These are phyloP conservation scores for Vombatus ursinus DNA, from an alignment of 2,113 vertebrate genomes.

Conservation along the genomic window DNA sequence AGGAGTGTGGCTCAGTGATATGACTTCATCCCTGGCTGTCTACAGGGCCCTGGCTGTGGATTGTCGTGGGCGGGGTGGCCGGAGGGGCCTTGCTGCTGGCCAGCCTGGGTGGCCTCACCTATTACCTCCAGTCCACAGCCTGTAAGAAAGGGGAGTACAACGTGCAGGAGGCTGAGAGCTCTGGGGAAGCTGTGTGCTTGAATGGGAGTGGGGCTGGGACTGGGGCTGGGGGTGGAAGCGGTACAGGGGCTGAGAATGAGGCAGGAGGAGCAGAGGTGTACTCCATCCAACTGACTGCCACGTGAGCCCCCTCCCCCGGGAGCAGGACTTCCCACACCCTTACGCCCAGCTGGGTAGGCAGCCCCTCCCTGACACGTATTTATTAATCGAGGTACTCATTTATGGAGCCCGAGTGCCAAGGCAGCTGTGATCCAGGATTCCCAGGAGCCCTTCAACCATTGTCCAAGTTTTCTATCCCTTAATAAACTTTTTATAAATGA, in stretches of 20 bases:
- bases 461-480: slow-evolving; percentile 55
- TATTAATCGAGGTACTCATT: slow-evolving; percentile 52
- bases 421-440: neutral
- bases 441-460: neutral
- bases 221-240: slow-evolving; percentile 22
- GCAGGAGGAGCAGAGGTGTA: slow-evolving; percentile 69
- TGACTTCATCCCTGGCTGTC: slow-evolving; percentile 28
- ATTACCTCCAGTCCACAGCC: slow-evolving; percentile 79
- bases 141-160: slow-evolving; percentile 82
- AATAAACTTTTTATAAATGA: slow-evolving; percentile 77
- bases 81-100: slow-evolving; percentile 75
- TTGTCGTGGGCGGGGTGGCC: slow-evolving; percentile 71
- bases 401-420: slow-evolving; percentile 54
- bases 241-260: slow-evolving; percentile 9
- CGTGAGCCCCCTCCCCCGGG: slow-evolving; percentile 41
- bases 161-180: slow-evolving; percentile 80
- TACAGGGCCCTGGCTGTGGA: slow-evolving; percentile 77
- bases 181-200: slow-evolving; percentile 76
- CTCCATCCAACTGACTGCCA: slow-evolving; percentile 75
- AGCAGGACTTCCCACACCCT: neutral
- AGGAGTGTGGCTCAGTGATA: neutral
- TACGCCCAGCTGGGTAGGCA: slow-evolving; percentile 65
- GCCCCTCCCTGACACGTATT: slow-evolving; percentile 18
- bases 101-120: slow-evolving; percentile 74
- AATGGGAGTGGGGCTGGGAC: slow-evolving; percentile 61